Base-by-base conservation (phyloP, 2,888 invertebrate genomes). In the Sphaeridia pumilis region DNA sequence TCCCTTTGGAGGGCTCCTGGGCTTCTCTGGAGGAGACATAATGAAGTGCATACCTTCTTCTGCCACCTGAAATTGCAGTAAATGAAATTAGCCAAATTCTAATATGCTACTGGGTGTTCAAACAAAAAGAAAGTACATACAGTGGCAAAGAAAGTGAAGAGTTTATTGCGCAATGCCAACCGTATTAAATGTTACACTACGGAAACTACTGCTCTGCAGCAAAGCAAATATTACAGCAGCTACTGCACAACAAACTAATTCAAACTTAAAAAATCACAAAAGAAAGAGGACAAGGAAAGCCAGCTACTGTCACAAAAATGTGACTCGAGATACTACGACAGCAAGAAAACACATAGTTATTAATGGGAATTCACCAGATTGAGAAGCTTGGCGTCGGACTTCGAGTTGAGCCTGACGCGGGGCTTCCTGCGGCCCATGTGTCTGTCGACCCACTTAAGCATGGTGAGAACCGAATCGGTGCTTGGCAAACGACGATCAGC, bases 381-480 rank as follows among this genome's bases (percentile, higher is more conserved):
- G 35, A 59, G 57, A 21, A 64, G 58, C 28, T 56, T 59, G 49
- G 54, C 54, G 42, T 36, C 54, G 24, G 53, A 52, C 10, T 48
- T 35, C 1, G 59, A 55, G 45, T 53, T 60, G 1, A 54, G n/a
- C 36, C 54, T 38, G 25, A 46, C 67, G 49, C 74, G 73, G 0
- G 86, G 86, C 69, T 84, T 85, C 66, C 87, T 80, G 35, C 81
- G 76, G 62, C 82, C 82, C 68, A 87, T 78, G 69, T 88, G 87
- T 17, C 87, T 74, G 67, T 89, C 88, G 1, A 89, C 84, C 89
- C 89, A 90, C 67, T 86, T 86, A 47, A 90, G 75, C 81, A 90
- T 82, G 1, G 87, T 87, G 49, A 89, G 76, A 0, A 90, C 89
- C 0, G 88, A 87, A 71, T 90, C 89, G 0, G 89, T 86, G 31